A percentile compares a stretch with the other conserved stretches of the same genome.
Conservation (phyloP, 2,113 vertebrate species). For the Toxotes jaculatrix region DNA sequence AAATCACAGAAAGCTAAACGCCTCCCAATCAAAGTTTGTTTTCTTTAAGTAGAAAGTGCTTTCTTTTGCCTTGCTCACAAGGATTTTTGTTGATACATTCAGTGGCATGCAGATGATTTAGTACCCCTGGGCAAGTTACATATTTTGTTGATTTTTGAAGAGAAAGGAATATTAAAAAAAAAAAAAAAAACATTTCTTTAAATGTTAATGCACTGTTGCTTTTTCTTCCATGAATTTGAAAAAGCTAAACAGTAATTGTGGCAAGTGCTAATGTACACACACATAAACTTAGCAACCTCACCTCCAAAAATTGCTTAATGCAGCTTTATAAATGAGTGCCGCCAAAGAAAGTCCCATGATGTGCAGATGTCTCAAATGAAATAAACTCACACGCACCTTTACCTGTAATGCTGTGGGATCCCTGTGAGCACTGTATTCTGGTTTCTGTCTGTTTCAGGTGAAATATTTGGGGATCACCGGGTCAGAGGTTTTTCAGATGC, state of each 20-base stretch:
- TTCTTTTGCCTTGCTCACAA: too few relatives aligned
- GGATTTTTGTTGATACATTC: not conserved
- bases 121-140: not conserved
- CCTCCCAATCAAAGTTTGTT: too few relatives aligned
- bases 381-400: not conserved
- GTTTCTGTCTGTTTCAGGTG: conserved; percentile 5
- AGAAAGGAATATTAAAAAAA: too few relatives aligned
- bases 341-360: not conserved
- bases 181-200: too few relatives aligned
- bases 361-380: not conserved
- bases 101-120: not conserved
- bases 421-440: not conserved
- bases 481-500: conserved; percentile 5
- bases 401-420: conserved; percentile 1
- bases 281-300: too few relatives aligned
- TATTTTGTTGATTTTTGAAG: not conserved
- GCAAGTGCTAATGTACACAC: too few relatives aligned
- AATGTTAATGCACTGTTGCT: too few relatives aligned
- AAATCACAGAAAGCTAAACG: not conserved
- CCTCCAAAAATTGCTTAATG: not conserved
- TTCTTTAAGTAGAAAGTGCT: too few relatives aligned
- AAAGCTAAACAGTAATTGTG: too few relatives aligned
- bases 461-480: not conserved
- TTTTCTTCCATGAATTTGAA: not conserved
- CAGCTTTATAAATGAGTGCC: not conserved